phyloP scores from a whole-genome alignment of 2,888 invertebrate species.

The Pseudoips prasinana region DNA sequence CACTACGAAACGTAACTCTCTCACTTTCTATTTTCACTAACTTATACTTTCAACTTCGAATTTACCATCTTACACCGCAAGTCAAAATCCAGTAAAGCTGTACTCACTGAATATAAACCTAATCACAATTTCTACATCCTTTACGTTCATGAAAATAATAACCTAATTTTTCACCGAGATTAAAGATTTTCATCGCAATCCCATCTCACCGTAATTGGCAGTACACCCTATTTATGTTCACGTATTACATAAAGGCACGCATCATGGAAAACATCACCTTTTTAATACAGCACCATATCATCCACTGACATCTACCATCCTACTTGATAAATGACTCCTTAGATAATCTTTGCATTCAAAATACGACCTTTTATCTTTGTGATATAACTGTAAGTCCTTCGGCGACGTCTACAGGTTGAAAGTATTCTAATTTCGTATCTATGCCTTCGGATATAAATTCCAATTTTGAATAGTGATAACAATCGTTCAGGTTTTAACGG shows the following conservation, averaged over 20 bases:
- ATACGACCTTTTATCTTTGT: slow-evolving; percentile 15
- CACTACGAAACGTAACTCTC: too few relatives aligned
- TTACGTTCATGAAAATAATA: too few relatives aligned
- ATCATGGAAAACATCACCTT: slow-evolving; percentile 43
- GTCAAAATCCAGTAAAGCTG: too few relatives aligned
- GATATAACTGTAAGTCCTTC: slow-evolving; percentile 18
- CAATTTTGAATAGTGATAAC: slow-evolving; percentile 34
- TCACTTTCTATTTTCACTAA: too few relatives aligned
- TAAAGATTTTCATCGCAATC: too few relatives aligned
- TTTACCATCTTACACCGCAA: too few relatives aligned
- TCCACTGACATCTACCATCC: slow-evolving; percentile 57
- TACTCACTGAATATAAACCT: too few relatives aligned
- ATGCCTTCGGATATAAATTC: slow-evolving; percentile 33
- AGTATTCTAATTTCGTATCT: slow-evolving; percentile 28
- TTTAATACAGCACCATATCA: slow-evolving; percentile 45
- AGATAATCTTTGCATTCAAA: slow-evolving; percentile 13
- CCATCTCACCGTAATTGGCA: too few relatives aligned
- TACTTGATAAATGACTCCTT: slow-evolving; percentile 56
- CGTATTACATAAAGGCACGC: slow-evolving; percentile 10
- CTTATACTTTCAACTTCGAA: too few relatives aligned
- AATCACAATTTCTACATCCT: too few relatives aligned
- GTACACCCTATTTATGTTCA: too few relatives aligned
- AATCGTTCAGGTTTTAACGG: not conserved
- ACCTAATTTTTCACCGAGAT: too few relatives aligned
- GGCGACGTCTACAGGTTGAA: not conserved